phyloP scores from a whole-genome alignment of 2,888 invertebrate genomes.

The Tuberolachnus salignus region DNA sequence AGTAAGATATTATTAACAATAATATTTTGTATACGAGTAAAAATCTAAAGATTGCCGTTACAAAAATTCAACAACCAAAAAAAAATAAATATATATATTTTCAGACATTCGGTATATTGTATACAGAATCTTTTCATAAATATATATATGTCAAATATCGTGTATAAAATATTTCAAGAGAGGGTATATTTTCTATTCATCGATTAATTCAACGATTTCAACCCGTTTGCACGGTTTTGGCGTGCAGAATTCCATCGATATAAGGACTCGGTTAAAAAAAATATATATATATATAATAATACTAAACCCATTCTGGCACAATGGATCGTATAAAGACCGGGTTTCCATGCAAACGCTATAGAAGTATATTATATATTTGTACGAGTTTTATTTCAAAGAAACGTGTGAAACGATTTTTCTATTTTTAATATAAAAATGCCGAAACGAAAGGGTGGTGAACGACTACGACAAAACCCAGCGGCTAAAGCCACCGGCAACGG shows the following conservation, averaged over 20 bases:
- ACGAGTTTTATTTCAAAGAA: conserved; percentile 12
- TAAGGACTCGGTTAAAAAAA: conserved; percentile 33
- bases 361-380: background rate
- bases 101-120: background rate
- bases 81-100: conserved; percentile 14
- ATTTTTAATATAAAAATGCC: conserved; percentile 56
- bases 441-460: conserved; percentile 53
- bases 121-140: conserved; percentile 23
- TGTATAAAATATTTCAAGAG: conserved; percentile 1
- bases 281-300: background rate
- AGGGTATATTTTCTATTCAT: conserved; percentile 6
- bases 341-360: conserved; percentile 13
- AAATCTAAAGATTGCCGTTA: background rate
- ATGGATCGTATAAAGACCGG: background rate
- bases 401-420: conserved; percentile 50
- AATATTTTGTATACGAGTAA: background rate
- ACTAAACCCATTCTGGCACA: background rate
- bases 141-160: background rate
- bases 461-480: conserved; percentile 6
- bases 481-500: conserved; percentile 44
- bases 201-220: conserved; percentile 37
- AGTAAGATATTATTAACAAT: too few relatives aligned
- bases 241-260: conserved; percentile 12
- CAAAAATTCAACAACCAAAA: background rate
- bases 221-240: conserved; percentile 31